phyloP scores from a whole-genome alignment of 2,113 vertebrate species.

The Macaca nemestrina region DNA sequence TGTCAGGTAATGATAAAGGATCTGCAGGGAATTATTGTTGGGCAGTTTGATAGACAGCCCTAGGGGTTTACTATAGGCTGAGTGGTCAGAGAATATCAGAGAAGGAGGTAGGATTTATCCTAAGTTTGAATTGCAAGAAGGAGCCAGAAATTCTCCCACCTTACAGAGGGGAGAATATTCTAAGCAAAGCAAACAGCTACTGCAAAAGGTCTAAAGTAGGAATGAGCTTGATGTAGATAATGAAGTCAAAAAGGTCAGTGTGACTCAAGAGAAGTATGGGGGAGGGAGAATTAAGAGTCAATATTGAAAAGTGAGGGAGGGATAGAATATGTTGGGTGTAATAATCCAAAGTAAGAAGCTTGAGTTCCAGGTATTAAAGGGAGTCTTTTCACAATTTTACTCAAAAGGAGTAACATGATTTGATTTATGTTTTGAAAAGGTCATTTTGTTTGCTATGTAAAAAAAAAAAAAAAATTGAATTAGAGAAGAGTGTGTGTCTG shows the following conservation, averaged over 20 bases:
- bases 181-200: neutral
- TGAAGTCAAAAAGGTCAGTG: neutral
- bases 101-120: neutral
- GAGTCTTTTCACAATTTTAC: neutral
- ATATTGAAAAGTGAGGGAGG: neutral
- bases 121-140: neutral
- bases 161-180: neutral
- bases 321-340: neutral
- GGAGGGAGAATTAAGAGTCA: neutral
- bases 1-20: neutral
- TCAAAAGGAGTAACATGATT: neutral
- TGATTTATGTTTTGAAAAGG: constrained; percentile 29
- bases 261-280: neutral
- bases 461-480: neutral
- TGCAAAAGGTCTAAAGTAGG: neutral
- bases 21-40: neutral
- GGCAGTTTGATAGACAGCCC: neutral
- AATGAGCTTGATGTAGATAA: neutral
- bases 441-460: neutral
- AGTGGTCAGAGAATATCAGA: neutral
- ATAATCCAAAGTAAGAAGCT: neutral
- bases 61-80: neutral
- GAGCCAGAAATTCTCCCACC: too few species aligned
- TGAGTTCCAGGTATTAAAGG: neutral
- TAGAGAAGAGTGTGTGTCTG: neutral